phyloP scores from a whole-genome alignment of 2,113 vertebrate genomes.

The Callospermophilus lateralis region DNA sequence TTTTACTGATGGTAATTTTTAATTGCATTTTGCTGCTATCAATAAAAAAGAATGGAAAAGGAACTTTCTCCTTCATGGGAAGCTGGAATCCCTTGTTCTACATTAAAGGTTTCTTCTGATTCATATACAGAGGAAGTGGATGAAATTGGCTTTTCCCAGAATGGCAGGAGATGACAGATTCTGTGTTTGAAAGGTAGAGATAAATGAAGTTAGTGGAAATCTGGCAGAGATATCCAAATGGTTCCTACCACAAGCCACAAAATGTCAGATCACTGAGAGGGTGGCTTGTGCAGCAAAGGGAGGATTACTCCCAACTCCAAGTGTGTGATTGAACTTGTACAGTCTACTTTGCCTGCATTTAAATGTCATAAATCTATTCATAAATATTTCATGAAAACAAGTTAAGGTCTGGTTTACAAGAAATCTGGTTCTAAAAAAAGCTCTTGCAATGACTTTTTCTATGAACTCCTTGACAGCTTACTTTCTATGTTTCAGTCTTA shows the following conservation, averaged over 20 bases:
- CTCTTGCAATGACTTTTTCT: not conserved
- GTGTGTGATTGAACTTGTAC: not conserved
- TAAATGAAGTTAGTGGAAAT: not conserved
- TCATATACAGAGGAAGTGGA: not conserved
- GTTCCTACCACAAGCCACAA: not conserved
- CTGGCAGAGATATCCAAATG: not conserved
- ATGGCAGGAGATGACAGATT: not conserved
- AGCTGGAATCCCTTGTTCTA: not conserved
- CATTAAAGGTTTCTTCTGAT: not conserved
- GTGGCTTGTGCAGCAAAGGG: not conserved
- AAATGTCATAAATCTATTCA: not conserved
- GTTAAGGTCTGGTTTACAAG: not conserved
- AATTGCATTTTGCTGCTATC: not conserved
- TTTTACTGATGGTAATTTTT: not conserved
- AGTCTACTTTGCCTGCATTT: not conserved
- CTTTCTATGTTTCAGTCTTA: not conserved
- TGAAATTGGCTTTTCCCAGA: not conserved
- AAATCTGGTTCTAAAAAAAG: not conserved
- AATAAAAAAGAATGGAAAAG: constrained; percentile 10
- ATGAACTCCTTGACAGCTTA: not conserved
- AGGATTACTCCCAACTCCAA: not conserved
- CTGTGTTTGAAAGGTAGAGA: not conserved
- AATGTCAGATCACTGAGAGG: not conserved
- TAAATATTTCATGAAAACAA: constrained; percentile 21
- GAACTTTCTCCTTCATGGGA: not conserved